Evolutionary conservation across 2,113 vertebrate species (phyloP).

Genomic region (Epinephelus moara): DNA sequence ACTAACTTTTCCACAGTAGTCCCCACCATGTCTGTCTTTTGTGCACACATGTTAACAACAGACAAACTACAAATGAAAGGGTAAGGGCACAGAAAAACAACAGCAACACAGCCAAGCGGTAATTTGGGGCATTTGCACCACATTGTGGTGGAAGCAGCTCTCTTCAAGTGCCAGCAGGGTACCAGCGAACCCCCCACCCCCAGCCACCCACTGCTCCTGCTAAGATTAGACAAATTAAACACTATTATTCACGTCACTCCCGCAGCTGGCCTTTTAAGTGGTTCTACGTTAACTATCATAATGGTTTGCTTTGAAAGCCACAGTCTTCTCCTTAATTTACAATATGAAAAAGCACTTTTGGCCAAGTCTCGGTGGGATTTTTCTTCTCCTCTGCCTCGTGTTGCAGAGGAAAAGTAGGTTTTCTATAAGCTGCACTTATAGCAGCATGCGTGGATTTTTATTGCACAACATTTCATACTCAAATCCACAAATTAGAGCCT

Average conservation of each 20-base stretch:
- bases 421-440: conserved; percentile 46
- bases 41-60: conserved; percentile 64
- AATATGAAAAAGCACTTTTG: conserved; percentile 77
- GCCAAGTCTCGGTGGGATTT: conserved; percentile 64
- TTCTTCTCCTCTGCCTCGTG: conserved; percentile 58
- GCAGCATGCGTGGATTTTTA: not conserved
- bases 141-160: conserved; percentile 73
- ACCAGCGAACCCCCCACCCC: conserved; percentile 40
- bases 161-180: conserved; percentile 73
- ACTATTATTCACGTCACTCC: conserved; percentile 84
- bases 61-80: conserved; percentile 70
- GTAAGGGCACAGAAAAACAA: conserved; percentile 59
- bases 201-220: conserved; percentile 72
- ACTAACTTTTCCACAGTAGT: conserved; percentile 50
- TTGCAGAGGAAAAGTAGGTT: conserved; percentile 22
- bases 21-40: conserved; percentile 21
- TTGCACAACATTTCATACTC: not conserved
- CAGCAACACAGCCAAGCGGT: conserved; percentile 67
- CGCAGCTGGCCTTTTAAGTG: conserved; percentile 84
- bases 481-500: not conserved
- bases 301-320: conserved; percentile 84
- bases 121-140: conserved; percentile 75
- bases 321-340: conserved; percentile 82
- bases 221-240: conserved; percentile 88
- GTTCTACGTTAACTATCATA: conserved; percentile 84